Evolutionary conservation across 2,888 invertebrate genomes (phyloP), one percentile per base, ranked within the genome.

Genomic region (Petrolisthes manimaculis): DNA sequence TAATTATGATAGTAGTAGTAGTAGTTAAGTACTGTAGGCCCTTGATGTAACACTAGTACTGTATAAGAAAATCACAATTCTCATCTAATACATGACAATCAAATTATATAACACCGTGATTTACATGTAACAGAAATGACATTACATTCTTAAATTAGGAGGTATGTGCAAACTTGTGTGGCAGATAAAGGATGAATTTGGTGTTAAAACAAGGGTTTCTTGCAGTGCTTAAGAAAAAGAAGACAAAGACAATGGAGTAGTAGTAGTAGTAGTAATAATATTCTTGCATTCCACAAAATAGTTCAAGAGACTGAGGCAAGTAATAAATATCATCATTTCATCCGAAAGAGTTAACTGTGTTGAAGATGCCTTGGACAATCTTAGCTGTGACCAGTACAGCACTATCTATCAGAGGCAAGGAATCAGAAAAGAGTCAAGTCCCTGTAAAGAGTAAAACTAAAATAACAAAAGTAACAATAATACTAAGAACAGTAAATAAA

Each of bases 181-280:
- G 37, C 37, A 37, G 37, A 37, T 37, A 37, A 37, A 37, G 37
- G 37, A 37, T 37, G 37, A 37, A 37, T 37, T 37, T 37, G 0
- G 37, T 37, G 82, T 83, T 83, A 78, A 87, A 87, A 75, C 83
- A 87, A 87, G 67, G 83, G 78, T 87, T 61, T 83, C 87, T 83
- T 78, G 83, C 87, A 87, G 83, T 79, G 83, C 87, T 87, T 69
- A 83, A 87, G 74, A 83, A 83, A 83, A 88, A 84, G 80, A 56
- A 81, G 80, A 56, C 55, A 81, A 56, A 81, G 80, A 56, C 55
- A 61, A 56, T 56, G 56, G 55, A 81, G 80, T 81, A 81, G 56
- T 81, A 81, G 61, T 81, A 81, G 61, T 79, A 79, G 55, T 81
- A 81, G 81, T 81, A 61, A 56, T 56, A 80, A 21, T 55, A 80